Percentiles rank a stretch among this genome's conserved stretches.
These are phyloP conservation scores for Eriosoma lanigerum DNA, from an alignment of 1,140 invertebrate species.

Conservation along the genomic window DNA sequence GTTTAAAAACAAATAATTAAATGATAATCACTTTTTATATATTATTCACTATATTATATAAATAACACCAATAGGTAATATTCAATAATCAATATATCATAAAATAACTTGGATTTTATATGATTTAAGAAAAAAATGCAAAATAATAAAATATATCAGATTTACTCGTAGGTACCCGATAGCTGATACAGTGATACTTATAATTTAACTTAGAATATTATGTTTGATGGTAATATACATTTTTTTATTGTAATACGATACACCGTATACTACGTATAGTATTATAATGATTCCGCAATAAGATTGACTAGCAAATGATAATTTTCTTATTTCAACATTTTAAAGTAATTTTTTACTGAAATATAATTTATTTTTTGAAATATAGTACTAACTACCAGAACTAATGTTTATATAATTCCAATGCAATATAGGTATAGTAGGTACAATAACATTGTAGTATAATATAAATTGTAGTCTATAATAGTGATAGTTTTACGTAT, in stretches of 20 bases:
- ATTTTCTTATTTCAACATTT: constrained; percentile 29
- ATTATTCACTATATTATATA: too few relatives aligned
- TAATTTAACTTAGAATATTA: not conserved
- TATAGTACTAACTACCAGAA: constrained; percentile 16
- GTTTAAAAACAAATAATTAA: not conserved
- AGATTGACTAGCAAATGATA: not conserved
- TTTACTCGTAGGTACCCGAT: too few relatives aligned
- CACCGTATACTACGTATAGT: not conserved
- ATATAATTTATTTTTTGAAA: constrained; percentile 21
- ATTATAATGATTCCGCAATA: constrained; percentile 22
- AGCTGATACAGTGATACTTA: too few relatives aligned
- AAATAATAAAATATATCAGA: not conserved
- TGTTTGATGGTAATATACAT: too few relatives aligned
- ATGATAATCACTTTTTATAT: too few relatives aligned
- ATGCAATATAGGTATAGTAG: not conserved
- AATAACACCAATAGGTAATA: too few relatives aligned
- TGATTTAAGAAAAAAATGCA: not conserved
- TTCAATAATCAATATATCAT: not conserved
- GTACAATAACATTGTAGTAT: too few relatives aligned
- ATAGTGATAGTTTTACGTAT: not conserved
- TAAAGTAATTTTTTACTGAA: not conserved
- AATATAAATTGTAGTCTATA: not conserved
- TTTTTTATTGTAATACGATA: constrained; percentile 21
- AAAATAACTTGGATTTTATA: not conserved
- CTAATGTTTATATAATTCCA: constrained; percentile 22